Evolutionary conservation across 2,888 invertebrate species (phyloP).

Genomic region (Cataglyphis altisquamis): DNA sequence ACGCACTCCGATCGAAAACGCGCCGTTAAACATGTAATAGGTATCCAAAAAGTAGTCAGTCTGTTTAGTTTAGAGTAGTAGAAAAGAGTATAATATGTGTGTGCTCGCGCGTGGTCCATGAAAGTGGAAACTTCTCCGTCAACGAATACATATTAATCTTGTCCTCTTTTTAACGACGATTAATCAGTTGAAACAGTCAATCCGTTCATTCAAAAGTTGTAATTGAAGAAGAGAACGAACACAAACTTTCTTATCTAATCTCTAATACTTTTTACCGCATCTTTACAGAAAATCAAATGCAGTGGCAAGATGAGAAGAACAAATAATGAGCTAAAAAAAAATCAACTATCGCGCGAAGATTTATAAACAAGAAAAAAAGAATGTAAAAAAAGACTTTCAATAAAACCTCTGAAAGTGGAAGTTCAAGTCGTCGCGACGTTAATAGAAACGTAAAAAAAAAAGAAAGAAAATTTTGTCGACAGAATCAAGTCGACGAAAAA

Average conservation of each 20-base stretch:
- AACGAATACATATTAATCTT: not conserved
- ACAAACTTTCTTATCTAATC: slow-evolving; percentile 1
- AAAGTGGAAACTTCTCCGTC: slow-evolving; percentile 43
- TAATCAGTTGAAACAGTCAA: not conserved
- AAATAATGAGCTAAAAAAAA: not conserved
- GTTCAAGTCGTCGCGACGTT: not conserved
- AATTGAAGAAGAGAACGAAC: not conserved
- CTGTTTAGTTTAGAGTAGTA: slow-evolving; percentile 79
- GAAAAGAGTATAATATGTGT: slow-evolving; percentile 72
- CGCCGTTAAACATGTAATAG: slow-evolving; percentile 59
- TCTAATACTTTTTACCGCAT: not conserved
- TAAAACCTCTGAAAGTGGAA: not conserved
- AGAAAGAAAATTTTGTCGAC: not conserved
- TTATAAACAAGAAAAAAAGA: slow-evolving; percentile 1
- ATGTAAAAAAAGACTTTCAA: not conserved
- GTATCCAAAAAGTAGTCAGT: slow-evolving; percentile 84
- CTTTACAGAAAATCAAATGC: slow-evolving; percentile 16
- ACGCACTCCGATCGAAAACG: not conserved
- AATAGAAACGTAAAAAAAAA: not conserved
- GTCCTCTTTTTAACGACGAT: not conserved
- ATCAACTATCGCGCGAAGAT: not conserved
- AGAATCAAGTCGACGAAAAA: slow-evolving; percentile 6
- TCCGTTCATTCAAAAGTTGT: not conserved
- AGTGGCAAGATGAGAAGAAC: not conserved
- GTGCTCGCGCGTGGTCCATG: slow-evolving; percentile 66